Percentiles rank a stretch among this genome's conserved stretches.
phyloP scores from a whole-genome alignment of 2,113 vertebrate species.

The Romanogobio albipinnatus region DNA sequence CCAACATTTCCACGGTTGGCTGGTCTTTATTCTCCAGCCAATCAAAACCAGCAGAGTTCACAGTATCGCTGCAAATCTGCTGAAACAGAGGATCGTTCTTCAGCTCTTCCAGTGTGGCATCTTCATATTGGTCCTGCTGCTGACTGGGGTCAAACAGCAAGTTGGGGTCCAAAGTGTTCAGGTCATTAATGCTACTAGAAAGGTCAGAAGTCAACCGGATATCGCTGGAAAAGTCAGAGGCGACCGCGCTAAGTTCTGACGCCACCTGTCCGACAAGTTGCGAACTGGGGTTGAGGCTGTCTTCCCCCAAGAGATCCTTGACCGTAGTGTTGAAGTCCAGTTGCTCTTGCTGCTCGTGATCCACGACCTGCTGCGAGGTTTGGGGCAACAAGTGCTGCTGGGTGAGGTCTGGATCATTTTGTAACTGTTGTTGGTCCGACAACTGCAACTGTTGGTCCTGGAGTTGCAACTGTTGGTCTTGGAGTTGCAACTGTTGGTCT shows the following conservation, averaged over 20 bases:
- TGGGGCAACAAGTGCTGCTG: slow-evolving; percentile 70
- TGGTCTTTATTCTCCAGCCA: slow-evolving; percentile 99
- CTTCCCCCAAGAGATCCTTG: slow-evolving; percentile 94
- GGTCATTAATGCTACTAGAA: slow-evolving; percentile 98
- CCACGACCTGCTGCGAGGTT: slow-evolving; percentile 68
- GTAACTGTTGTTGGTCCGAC: slow-evolving; percentile 58
- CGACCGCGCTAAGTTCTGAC: slow-evolving; percentile 88
- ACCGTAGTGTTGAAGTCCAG: slow-evolving; percentile 97
- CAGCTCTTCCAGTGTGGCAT: slow-evolving; percentile 98
- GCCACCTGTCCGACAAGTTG: slow-evolving; percentile 93
- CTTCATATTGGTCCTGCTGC: slow-evolving; percentile 98
- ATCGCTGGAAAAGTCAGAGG: slow-evolving; percentile 93
- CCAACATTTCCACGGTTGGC: slow-evolving; percentile 98
- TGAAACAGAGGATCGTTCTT: slow-evolving; percentile 99
- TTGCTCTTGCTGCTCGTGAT: slow-evolving; percentile 78
- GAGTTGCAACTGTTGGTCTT: slow-evolving; percentile 34
- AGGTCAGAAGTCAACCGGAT: slow-evolving; percentile 97
- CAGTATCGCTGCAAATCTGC: slow-evolving; percentile 98
- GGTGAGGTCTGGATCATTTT: slow-evolving; percentile 44
- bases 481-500: slow-evolving; percentile 36
- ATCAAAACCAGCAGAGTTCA: slow-evolving; percentile 95
- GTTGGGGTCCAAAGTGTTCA: slow-evolving; percentile 96
- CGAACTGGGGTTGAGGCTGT: slow-evolving; percentile 90
- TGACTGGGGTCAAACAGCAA: slow-evolving; percentile 97
- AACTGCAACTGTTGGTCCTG: slow-evolving; percentile 44